Evolutionary conservation across 2,888 invertebrate species (phyloP).

Genomic region (Drosophila meridionalis): DNA sequence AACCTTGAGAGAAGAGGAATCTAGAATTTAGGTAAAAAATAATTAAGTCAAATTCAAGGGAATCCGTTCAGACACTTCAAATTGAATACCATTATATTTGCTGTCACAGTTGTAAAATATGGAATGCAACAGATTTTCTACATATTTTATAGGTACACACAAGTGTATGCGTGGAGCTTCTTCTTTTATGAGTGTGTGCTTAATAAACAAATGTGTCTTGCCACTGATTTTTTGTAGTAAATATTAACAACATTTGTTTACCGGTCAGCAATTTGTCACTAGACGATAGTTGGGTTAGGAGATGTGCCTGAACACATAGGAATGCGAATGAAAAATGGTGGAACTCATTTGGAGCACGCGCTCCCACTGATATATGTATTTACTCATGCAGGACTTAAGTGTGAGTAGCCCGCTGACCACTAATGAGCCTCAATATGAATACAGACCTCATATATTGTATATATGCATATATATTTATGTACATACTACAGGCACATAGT

Average conservation of each 20-base stretch:
- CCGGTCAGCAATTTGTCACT: slow-evolving; percentile 36
- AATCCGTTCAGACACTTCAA: neutral
- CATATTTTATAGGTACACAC: neutral
- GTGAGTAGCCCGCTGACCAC: slow-evolving; percentile 3
- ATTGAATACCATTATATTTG: neutral
- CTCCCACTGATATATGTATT: neutral
- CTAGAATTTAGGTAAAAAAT: neutral
- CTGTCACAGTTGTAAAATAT: neutral
- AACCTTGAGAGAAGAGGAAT: neutral
- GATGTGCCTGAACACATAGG: neutral
- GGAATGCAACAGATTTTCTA: neutral
- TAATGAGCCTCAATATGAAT: slow-evolving; percentile 41
- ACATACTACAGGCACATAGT: slow-evolving; percentile 15
- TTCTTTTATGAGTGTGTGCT: neutral
- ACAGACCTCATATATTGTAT: neutral
- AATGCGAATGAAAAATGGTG: slow-evolving; percentile 25
- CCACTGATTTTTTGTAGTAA: slow-evolving; percentile 31
- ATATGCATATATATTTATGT: neutral
- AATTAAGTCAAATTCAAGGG: neutral
- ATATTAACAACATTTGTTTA: slow-evolving; percentile 20
- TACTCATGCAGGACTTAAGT: neutral
- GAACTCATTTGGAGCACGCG: slow-evolving; percentile 20
- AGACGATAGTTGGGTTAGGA: neutral
- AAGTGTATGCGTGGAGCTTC: neutral
- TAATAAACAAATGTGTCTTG: slow-evolving; percentile 12